A percentile compares a stretch with the other conserved stretches of the same genome.
phyloP scores from a whole-genome alignment of 2,113 vertebrate species.

The Patagioenas fasciata region DNA sequence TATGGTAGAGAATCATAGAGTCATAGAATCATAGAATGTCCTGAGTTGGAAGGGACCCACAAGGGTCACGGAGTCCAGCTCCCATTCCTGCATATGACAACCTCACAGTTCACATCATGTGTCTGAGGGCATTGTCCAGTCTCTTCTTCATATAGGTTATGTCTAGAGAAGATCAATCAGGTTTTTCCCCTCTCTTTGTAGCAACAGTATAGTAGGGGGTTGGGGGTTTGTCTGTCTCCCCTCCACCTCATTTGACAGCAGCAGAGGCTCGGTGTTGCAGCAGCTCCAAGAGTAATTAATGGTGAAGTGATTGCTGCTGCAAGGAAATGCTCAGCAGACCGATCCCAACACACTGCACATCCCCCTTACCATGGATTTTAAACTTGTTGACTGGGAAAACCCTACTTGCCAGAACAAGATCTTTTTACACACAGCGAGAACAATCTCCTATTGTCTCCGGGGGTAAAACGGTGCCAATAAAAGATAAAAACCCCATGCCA shows the following conservation, averaged over 20 bases:
- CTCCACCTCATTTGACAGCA: neutral
- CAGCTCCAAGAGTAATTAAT: neutral
- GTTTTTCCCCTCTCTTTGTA: neutral
- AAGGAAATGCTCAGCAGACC: slow-evolving; percentile 57
- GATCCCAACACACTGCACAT: slow-evolving; percentile 49
- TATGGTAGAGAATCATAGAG: accelerated
- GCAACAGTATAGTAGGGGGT: neutral
- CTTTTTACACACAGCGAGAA: slow-evolving; percentile 50
- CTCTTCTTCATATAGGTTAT: neutral
- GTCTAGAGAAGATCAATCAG: neutral
- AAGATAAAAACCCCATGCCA: slow-evolving; percentile 59
- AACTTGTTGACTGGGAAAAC: slow-evolving; percentile 66
- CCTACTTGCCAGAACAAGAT: slow-evolving; percentile 77
- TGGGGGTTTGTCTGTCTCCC: neutral
- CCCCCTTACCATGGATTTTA: slow-evolving; percentile 63
- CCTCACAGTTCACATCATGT: too few species aligned
- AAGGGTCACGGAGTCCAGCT: too few species aligned
- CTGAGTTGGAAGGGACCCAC: too few species aligned
- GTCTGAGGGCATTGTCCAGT: too few species aligned
- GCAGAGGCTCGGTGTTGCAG: slow-evolving; percentile 1
- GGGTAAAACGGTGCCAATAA: slow-evolving; percentile 69
- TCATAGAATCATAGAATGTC: too few species aligned
- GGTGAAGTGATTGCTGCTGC: neutral
- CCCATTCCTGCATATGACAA: too few species aligned
- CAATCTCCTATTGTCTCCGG: slow-evolving; percentile 76